Base-by-base conservation (phyloP, 2,888 invertebrate species). In the Horisme vitalbata region DNA sequence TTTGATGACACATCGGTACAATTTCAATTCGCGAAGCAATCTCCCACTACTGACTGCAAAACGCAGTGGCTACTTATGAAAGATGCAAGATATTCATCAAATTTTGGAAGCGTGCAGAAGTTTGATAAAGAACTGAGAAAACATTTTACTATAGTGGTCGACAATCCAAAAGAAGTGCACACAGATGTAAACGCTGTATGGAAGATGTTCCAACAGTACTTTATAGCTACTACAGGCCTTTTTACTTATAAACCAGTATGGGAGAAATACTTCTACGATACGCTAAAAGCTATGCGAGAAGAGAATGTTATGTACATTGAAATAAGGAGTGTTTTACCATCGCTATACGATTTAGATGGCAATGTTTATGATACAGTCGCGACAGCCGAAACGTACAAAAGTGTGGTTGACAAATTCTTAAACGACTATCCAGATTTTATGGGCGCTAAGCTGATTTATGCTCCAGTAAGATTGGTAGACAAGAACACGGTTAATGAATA, bases 301-400 rank as follows among this genome's bases (percentile, higher is more conserved):
- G 95, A 95, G 61, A 93, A 93, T 57, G 85, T 95, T 0, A 91
- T 93, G 79, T 95, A 94, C 57, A 57, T 94, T 21, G 95, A 95
- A 75, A 75, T 95, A 8, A 83, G 95, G 35, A 90, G 93, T 27
- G 83, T 91, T 2, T 73, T 95, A 13, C 93, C 94, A 0, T 45
- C 80, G 45, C 72, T 94, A 0, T 95, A 95, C 61, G 94, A 94
- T 55, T 70, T 95, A 35, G 82, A 94, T 31, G 94, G 93, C 0
- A 92, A 84, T 0, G 50, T 59, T 0, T 93, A 92, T 50, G 83
- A 82, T 4, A 65, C 88, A 0, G 39, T 91, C 1, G 91, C 91
- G 15, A 91, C 92, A 0, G 91, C 92, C 0, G 71, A 78, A 24
- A 71, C 91, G 6, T 94, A 93, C 53, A 90, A 92, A 55, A 77